phyloP scores from a whole-genome alignment of 2,888 invertebrate species.

The Agrenia bidenticulata region DNA sequence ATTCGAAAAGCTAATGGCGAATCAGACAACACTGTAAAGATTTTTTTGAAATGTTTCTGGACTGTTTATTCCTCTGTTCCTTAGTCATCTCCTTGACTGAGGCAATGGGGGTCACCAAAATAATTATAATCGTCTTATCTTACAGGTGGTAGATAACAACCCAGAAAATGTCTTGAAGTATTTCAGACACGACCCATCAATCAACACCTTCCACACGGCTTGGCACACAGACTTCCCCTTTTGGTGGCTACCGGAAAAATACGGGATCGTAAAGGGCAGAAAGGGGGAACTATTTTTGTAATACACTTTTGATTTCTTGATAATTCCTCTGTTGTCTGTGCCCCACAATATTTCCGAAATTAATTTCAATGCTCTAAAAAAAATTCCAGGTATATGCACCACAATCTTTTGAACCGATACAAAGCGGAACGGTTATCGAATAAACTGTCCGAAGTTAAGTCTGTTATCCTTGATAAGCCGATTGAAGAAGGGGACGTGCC shows the following conservation, averaged over 20 bases:
- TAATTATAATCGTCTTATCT: too few species aligned
- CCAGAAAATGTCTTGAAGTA: constrained; percentile 65
- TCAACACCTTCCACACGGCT: constrained; percentile 67
- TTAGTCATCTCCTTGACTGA: too few species aligned
- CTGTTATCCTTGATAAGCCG: constrained; percentile 59
- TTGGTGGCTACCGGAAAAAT: constrained; percentile 63
- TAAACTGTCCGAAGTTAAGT: constrained; percentile 67
- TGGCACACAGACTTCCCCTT: constrained; percentile 66
- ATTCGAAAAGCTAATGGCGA: too few species aligned
- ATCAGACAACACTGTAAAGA: too few species aligned
- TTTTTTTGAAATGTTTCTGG: too few species aligned
- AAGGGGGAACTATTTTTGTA: constrained; percentile 68
- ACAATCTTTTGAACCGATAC: constrained; percentile 57
- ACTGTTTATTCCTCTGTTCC: too few species aligned
- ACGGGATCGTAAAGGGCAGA: constrained; percentile 61
- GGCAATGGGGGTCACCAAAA: too few species aligned
- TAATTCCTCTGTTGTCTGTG: too few species aligned
- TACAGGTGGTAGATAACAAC: constrained; percentile 55
- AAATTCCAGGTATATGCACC: constrained; percentile 37
- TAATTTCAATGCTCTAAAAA: too few species aligned
- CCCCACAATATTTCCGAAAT: not conserved
- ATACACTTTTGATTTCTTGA: too few species aligned
- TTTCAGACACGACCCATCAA: constrained; percentile 70
- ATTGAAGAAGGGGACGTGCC: constrained; percentile 15
- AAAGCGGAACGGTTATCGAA: constrained; percentile 74